Evolutionary conservation across 2,113 vertebrate species (phyloP), one percentile per base, ranked within the genome.

Genomic region (Larimichthys polyactis): DNA sequence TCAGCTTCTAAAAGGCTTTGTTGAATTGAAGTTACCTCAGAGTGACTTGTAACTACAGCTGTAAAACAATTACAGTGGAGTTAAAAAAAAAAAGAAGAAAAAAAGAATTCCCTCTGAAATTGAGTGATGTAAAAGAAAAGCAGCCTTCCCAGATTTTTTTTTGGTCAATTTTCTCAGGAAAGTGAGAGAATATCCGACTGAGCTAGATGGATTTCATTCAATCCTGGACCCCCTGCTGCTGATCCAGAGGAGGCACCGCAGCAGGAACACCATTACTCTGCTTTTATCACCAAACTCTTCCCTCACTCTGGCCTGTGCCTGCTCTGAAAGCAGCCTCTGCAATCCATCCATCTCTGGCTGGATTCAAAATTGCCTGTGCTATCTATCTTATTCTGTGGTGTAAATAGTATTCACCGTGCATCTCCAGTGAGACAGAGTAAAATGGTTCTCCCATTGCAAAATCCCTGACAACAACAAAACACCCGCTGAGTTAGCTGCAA

Each of bases 281-380:
- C 90, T 87, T 90, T 92, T 87, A 91, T 90, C 87, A 73, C 85
- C 79, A 52, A 77, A 79, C 76, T 81, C 71, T 59, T 78, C 70
- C 60, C 60, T 86, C 83, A 71, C 68, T 80, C 55, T 1, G 11
- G 44, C 78, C 84, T 65, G 62, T 55, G 46, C 46, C 76, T 72
- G 72, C 83, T 69, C 54, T 75, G 80, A 79, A 86, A 84, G 57
- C 60, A 78, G 68, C 71, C 51, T 55, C 62, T 60, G 27, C 71
- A 83, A 89, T 90, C 90, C 52, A 71, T 86, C 76, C 15, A 87
- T 89, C 85, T 72, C 62, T 72, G 78, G 71, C 68, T 84, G 17
- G 81, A 85, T 88, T 85, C 81, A 69, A 87, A 87, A 90, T 89
- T 88, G 87, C 88, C 74, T 66, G 1, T 20, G 73, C 71, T 67